Base-by-base conservation (phyloP, 2,888 invertebrate genomes). In the Cryptus viduatorius region DNA sequence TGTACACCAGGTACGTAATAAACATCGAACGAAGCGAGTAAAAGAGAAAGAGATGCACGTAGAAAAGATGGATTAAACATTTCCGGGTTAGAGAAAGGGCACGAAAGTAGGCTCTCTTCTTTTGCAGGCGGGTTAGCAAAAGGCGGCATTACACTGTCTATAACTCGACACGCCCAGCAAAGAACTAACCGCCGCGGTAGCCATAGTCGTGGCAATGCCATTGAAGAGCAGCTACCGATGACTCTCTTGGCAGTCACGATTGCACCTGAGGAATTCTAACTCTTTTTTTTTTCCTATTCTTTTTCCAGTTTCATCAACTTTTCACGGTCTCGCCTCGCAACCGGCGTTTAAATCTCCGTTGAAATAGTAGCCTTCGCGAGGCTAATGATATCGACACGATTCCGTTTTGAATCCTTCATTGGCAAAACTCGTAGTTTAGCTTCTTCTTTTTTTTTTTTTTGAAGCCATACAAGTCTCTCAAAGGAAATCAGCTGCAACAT, bases 81-180 rank as follows among this genome's bases (percentile, higher is more conserved):
- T 87, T 87, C 87, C 87, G 87, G 86, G 86, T 86, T 83, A 72
- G 82, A 71, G 56, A 81, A 80, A 8, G 50, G 82, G 82, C 80
- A 84, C 86, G 72, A 86, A 86, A 87, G 83, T 85, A 82, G 86
- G 79, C 79, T 86, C 82, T 77, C 76, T 73, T 79, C 84, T 73
- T 64, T 71, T 79, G 79, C 76, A 61, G 61, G 61, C 61, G 61
- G 61, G 29, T 61, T 31, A 14, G 71, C 76, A 71, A 76, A 71
- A 76, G 64, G 48, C 76, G 29, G 50, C 48, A 68, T 73, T 72
- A 42, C 29, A 16, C 56, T 19, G 56, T 44, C 65, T 67, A 10
- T 67, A 14, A 19, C 65, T 44, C 42, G 83, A 76, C 83, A 83
- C 83, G 83, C 79, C 83, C 76, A 48, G 59, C 50, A 48, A 71